Base-by-base conservation (phyloP, 2,797 vertebrate genomes). In the Dipus sagitta region DNA sequence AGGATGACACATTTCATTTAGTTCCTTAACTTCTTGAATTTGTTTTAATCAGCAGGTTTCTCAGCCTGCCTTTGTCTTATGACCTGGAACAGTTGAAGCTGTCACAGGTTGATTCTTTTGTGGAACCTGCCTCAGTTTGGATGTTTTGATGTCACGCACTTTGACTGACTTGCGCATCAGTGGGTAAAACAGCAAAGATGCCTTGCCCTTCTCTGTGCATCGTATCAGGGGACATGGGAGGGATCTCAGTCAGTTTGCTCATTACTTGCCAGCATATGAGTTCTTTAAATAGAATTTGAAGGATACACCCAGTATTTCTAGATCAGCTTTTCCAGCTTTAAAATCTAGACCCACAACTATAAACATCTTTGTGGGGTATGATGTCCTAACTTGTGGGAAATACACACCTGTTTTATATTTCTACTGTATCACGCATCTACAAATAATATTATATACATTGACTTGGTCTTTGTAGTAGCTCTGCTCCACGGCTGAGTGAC, bases 401-500 rank as follows among this genome's bases (percentile, higher is more conserved):
- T 14, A 3, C 60, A 24, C 42, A 38, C 38, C 62, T 2, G 13
- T 2, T 64, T 4, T 75, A 2, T 67, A 20, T 11, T 64, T 47
- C 15, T 2, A 10, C 8, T 10, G 4, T 26, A n/a, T 26, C 17
- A 3, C 8, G n/a, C 12, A 42, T 80, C 67, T 38, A n/a, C 2
- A 30, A 9, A 21, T 20, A 9, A 1, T n/a, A 15, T 54, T 3
- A 72, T n/a, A 21, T 23, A 32, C 1, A 17, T 23, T 18, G 18
- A 9, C 60, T 68, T 76, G 3, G 8, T 30, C 18, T 68, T n/a
- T 62, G 30, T 34, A 75, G 47, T 17, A 42, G 26, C 47, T 34
- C 47, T 38, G 0, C 15, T 38, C 6, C 20, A 9, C 0, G 13
- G 1, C 7, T 64, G n/a, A 54, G 32, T 13, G n/a, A 64, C 34